Evolutionary conservation across 2,113 vertebrate genomes (phyloP), one percentile per base, ranked within the genome.

Genomic region (Cyrtonyx montezumae): DNA sequence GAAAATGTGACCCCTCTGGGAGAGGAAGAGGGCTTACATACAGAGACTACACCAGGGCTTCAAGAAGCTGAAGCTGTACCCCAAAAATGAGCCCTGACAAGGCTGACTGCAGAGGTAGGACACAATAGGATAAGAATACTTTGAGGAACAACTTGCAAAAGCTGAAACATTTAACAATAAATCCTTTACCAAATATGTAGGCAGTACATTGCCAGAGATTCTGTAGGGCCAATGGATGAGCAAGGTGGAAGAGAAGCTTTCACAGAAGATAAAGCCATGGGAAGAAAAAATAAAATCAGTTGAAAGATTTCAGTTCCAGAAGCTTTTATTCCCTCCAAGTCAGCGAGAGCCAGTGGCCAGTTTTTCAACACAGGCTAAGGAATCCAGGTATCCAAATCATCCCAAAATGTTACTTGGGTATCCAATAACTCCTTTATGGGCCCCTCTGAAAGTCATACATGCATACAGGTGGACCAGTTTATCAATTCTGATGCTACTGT

Each of bases 101-200:
- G 75, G 49, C 53, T 81, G 77, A 48, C 49, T 53, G 62, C 1
- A 61, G 13, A 79, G 37, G 25, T 17, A 49, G 30, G 13, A n/a
- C 14, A 34, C 58, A 78, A 32, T 43, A 84, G 77, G 42, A 26
- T 74, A 86, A 80, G 48, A 86, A 42, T 11, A 78, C 53, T 86
- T 22, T 3, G 34, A 84, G 77, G 46, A 87, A n/a, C 45, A 68
- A 56, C 53, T 66, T 84, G 56, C 23, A 63, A 37, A 80, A 75
- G 51, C 51, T 92, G 34, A 81, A 85, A 76, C 19, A 68, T 70
- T 73, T 78, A 45, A 86, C 62, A 93, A 90, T 66, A 88, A 88
- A 70, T 9, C 61, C 34, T 77, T 69, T 77, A 3, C 66, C 32
- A 63, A 78, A 79, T 62, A 53, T 11, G 20, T 4, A 56, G 69